Evolutionary conservation across 2,888 invertebrate genomes (phyloP).

Genomic region (Dichetophora obliterata): DNA sequence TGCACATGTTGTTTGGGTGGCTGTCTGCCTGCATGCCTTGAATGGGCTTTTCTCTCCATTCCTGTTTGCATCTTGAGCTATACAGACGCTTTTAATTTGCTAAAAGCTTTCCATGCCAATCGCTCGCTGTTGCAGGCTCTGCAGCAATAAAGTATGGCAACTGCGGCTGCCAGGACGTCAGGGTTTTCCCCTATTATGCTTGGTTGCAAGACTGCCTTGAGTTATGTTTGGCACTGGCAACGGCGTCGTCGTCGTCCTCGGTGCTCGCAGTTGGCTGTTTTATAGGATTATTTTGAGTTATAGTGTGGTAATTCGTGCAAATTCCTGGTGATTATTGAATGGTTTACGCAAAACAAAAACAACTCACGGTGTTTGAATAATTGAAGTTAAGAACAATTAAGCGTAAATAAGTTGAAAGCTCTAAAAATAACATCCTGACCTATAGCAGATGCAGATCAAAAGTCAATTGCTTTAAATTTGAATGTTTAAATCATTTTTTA

Average conservation of each 20-base stretch:
- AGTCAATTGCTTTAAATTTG: neutral
- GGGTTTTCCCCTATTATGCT: neutral
- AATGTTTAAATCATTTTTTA: no score
- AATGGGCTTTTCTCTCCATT: neutral
- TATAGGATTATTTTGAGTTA: slow-evolving; percentile 33
- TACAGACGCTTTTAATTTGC: slow-evolving; percentile 22
- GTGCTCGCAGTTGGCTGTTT: neutral
- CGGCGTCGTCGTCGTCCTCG: neutral
- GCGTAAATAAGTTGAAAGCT: no score
- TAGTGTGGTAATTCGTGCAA: slow-evolving; percentile 28
- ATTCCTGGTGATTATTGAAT: slow-evolving; percentile 28
- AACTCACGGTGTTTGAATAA: no score
- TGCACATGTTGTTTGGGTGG: no score
- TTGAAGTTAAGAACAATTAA: no score
- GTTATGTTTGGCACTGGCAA: neutral
- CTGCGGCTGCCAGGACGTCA: neutral
- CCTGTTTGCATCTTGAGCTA: neutral
- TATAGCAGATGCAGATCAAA: neutral
- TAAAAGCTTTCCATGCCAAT: slow-evolving; percentile 22
- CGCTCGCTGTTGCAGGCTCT: neutral
- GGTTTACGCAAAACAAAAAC: neutral
- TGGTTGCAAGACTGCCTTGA: neutral
- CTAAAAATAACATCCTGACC: neutral
- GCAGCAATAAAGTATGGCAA: neutral
- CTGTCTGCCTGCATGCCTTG: no score